A percentile compares a stretch with the other conserved stretches of the same genome.
Conservation (phyloP, 2,888 invertebrate species). For the Ctenicera cuprea region DNA sequence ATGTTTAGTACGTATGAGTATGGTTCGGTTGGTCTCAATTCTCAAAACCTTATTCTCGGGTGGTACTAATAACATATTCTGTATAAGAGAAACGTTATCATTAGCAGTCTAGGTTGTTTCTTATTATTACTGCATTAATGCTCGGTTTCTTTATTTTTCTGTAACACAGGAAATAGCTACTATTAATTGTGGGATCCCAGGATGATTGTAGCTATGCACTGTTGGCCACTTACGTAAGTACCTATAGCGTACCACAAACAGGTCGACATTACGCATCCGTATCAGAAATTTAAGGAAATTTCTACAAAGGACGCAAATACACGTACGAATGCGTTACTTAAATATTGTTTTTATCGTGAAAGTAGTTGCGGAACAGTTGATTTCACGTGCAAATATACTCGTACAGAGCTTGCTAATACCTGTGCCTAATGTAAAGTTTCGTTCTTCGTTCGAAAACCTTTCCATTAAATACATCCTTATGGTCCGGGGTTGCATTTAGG, state of each 20-base stretch:
- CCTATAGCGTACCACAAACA: background rate
- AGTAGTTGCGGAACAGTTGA: conserved; percentile 48
- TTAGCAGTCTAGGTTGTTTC: no score
- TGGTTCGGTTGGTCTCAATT: no score
- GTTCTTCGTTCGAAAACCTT: conserved; percentile 9
- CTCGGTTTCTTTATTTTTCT: background rate
- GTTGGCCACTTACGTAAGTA: conserved; percentile 11
- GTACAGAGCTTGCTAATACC: background rate
- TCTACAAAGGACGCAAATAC: background rate
- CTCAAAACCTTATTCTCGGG: no score
- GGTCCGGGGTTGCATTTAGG: conserved; percentile 32
- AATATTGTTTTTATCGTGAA: conserved; percentile 55
- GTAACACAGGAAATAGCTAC: background rate
- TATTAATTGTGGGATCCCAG: background rate
- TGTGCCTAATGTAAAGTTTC: conserved; percentile 16
- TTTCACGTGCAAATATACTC: conserved; percentile 28
- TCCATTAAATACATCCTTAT: conserved; percentile 1
- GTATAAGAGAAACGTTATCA: no score
- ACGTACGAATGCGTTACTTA: conserved; percentile 28
- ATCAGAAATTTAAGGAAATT: conserved; percentile 21
- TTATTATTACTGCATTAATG: conserved; percentile 7
- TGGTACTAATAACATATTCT: no score
- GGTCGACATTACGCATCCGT: background rate
- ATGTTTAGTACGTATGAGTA: no score
- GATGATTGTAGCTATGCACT: background rate